Evolutionary conservation across 1,140 invertebrate genomes (phyloP).

Genomic region (Steinernema khuongi): DNA sequence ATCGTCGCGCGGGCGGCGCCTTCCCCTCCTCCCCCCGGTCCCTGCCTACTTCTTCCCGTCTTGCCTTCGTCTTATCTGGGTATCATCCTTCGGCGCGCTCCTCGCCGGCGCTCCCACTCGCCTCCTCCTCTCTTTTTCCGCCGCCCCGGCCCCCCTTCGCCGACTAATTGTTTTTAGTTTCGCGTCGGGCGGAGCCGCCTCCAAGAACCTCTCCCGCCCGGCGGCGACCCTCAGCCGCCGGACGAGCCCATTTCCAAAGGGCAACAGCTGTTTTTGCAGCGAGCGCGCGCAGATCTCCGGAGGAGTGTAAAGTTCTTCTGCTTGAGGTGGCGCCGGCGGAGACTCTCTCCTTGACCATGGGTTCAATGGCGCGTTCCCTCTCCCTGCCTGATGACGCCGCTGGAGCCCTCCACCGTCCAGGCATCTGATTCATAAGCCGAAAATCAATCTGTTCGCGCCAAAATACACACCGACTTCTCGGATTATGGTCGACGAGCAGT

Average conservation of each 20-base stretch:
- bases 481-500: background rate
- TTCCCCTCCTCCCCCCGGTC: background rate
- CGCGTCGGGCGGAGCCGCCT: background rate
- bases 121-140: background rate
- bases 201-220: background rate
- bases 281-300: background rate
- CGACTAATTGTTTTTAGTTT: too few species aligned
- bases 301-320: slow-evolving; percentile 1
- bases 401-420: background rate
- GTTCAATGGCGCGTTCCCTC: background rate
- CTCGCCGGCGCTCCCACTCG: background rate
- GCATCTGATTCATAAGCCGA: background rate
- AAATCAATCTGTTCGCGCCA: background rate
- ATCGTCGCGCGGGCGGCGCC: background rate
- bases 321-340: too few species aligned
- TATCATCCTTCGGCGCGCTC: background rate
- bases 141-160: too few species aligned
- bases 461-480: background rate
- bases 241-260: too few species aligned
- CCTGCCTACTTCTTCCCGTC: background rate
- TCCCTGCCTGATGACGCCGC: too few species aligned
- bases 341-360: background rate
- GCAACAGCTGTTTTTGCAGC: slow-evolving; percentile 9
- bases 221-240: too few species aligned
- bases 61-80: slow-evolving; percentile 3